Evolutionary conservation across 2,113 vertebrate genomes (phyloP).

Genomic region (Hydrochoerus hydrochaeris): DNA sequence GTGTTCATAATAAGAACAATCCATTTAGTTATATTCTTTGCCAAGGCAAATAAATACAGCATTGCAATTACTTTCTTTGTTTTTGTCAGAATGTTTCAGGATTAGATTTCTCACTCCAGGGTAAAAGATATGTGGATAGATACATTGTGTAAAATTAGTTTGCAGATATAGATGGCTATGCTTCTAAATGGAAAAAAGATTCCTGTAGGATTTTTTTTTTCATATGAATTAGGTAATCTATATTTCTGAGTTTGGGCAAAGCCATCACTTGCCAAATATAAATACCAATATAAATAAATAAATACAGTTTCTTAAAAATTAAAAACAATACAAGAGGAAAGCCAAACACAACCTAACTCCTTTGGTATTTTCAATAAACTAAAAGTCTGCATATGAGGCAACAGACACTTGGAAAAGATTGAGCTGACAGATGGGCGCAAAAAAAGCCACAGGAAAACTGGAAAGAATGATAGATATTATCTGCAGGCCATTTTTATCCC

Average conservation of each 20-base stretch:
- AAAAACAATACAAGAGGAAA: conserved; percentile 28
- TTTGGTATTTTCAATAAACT: conserved; percentile 70
- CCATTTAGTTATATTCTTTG: background rate
- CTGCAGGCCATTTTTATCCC: conserved; percentile 46
- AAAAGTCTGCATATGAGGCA: conserved; percentile 49
- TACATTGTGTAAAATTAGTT: background rate
- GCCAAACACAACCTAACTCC: conserved; percentile 54
- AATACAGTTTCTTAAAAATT: background rate
- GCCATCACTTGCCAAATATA: background rate
- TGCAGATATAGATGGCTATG: background rate
- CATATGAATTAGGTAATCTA: background rate
- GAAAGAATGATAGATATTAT: conserved; percentile 37
- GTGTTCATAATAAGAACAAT: background rate
- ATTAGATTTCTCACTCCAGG: conserved; percentile 44
- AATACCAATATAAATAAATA: conserved; percentile 50
- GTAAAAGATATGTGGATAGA: background rate
- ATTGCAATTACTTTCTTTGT: background rate
- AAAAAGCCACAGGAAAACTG: conserved; percentile 58
- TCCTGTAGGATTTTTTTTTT: background rate
- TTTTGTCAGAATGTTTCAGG: conserved; percentile 20
- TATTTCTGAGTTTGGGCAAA: background rate
- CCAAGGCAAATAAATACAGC: background rate
- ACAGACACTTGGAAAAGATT: conserved; percentile 71
- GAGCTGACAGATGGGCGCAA: conserved; percentile 72
- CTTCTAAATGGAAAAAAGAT: background rate